A percentile compares a stretch with the other conserved stretches of the same genome.
Evolutionary conservation across 2,888 invertebrate species (phyloP).

Genomic region (Diarsia dahlii): DNA sequence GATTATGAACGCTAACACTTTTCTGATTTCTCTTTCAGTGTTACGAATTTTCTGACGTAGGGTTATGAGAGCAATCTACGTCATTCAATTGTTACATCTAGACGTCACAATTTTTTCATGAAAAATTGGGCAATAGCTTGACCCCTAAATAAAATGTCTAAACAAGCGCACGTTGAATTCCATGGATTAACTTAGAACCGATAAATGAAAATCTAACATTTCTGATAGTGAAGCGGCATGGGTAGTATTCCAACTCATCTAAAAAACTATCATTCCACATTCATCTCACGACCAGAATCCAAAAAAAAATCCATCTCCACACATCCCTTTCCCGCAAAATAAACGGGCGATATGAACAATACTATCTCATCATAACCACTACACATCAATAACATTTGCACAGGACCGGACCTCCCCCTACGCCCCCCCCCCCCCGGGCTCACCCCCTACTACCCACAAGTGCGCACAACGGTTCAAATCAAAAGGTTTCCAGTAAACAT

Average conservation of each 20-base stretch:
- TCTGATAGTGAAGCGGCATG: neutral
- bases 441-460: slow-evolving; percentile 64
- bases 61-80: slow-evolving; percentile 25
- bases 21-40: slow-evolving; percentile 25
- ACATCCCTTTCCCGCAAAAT: slow-evolving; percentile 68
- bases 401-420: slow-evolving; percentile 69
- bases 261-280: slow-evolving; percentile 1
- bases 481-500: slow-evolving; percentile 77
- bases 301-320: slow-evolving; percentile 48
- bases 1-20: slow-evolving; percentile 29
- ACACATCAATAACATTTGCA: slow-evolving; percentile 80
- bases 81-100: slow-evolving; percentile 17
- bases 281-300: slow-evolving; percentile 4
- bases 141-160: neutral
- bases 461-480: slow-evolving; percentile 80
- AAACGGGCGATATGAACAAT: slow-evolving; percentile 77
- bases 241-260: neutral
- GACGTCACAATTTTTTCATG: neutral
- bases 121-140: neutral
- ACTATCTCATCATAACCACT: slow-evolving; percentile 74
- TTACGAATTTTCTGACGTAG: slow-evolving; percentile 22
- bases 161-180: neutral
- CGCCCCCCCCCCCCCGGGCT: slow-evolving; percentile 37
- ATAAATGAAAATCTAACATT: neutral
- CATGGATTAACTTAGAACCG: neutral